Evolutionary conservation across 2,113 vertebrate genomes (phyloP).

Genomic region (Tiliqua scincoides): DNA sequence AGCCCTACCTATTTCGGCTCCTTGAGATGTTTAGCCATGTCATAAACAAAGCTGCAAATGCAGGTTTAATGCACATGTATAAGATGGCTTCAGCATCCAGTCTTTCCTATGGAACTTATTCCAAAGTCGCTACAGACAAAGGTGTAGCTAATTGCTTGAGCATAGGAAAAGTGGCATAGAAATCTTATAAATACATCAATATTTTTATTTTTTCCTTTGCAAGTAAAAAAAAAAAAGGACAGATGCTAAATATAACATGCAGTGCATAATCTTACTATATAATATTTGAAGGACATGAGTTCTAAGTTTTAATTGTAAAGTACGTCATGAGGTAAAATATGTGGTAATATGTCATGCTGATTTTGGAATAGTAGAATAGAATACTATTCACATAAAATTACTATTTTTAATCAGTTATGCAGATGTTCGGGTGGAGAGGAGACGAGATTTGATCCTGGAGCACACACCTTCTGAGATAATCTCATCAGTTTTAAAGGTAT

Average conservation of each 20-base stretch:
- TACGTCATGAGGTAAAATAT: not conserved
- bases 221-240: constrained; percentile 11
- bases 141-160: no score
- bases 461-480: constrained; percentile 71
- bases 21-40: not conserved
- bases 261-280: not conserved
- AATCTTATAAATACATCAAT: no score
- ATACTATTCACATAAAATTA: constrained; percentile 4
- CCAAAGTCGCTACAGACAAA: not conserved
- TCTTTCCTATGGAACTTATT: not conserved
- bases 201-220: constrained; percentile 9
- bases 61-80: not conserved
- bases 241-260: constrained; percentile 11
- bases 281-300: not conserved
- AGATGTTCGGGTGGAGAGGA: constrained; percentile 81
- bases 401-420: constrained; percentile 76
- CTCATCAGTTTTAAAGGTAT: constrained; percentile 79
- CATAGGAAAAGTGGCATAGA: no score
- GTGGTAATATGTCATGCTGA: not conserved
- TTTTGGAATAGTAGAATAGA: not conserved
- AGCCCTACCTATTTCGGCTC: not conserved
- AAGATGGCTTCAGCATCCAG: not conserved
- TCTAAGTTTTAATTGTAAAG: not conserved
- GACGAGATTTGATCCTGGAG: constrained; percentile 77
- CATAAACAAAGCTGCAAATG: not conserved